phyloP scores from a whole-genome alignment of 2,113 vertebrate species.

The Dicerorhinus sumatrensis region DNA sequence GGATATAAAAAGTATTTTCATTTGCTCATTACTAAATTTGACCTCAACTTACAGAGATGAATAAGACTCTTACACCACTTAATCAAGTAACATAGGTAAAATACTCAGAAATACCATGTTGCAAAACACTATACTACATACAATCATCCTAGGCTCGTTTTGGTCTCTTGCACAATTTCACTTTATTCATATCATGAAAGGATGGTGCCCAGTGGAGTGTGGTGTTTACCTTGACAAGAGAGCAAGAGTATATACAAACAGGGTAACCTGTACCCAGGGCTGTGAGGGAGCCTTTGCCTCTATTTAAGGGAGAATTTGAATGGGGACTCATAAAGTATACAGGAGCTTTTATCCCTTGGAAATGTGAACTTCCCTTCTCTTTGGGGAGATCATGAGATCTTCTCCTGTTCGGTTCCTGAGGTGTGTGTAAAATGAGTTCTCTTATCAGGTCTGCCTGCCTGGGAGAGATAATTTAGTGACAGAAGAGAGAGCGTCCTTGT shows the following conservation, averaged over 20 bases:
- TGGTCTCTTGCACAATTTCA: background rate
- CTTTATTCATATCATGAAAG: accelerated
- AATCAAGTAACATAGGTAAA: background rate
- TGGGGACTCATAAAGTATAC: background rate
- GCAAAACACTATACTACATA: accelerated
- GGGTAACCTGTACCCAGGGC: background rate
- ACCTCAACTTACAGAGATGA: background rate
- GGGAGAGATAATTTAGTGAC: conserved; percentile 58
- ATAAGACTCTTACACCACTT: background rate
- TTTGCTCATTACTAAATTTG: background rate
- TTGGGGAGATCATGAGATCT: background rate
- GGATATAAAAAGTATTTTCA: background rate
- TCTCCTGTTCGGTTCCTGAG: background rate
- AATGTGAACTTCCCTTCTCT: background rate
- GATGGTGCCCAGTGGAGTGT: accelerated
- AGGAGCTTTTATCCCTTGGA: background rate
- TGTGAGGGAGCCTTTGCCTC: background rate
- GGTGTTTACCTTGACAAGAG: background rate
- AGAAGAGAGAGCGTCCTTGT: background rate
- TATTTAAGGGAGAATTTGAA: background rate
- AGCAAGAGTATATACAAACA: accelerated
- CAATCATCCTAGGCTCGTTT: accelerated
- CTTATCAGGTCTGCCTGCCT: conserved; percentile 35
- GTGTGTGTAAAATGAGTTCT: conserved; percentile 32
- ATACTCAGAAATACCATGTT: accelerated